Base-by-base conservation (phyloP, 2,113 vertebrate genomes). In the Myocastor coypus region DNA sequence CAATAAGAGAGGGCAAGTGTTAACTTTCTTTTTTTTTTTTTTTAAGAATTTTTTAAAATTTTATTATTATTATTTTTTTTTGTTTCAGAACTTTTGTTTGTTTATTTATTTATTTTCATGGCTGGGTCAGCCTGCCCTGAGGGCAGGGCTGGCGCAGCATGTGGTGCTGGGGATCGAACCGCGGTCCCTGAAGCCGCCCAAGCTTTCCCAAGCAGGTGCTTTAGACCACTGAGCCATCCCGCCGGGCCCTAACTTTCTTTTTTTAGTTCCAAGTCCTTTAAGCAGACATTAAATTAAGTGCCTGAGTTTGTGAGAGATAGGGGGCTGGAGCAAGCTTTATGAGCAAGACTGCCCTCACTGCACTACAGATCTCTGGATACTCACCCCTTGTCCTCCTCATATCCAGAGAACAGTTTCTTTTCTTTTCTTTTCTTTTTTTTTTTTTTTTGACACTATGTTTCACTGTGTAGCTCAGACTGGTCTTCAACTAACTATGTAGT, bases 1-100 rank as follows among this genome's bases (percentile, higher is more conserved):
- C 69, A 96, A 96, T 90, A 97, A 94, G 78, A 88, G 86, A 95
- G n/a, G 68, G 64, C 81, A 61, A 94, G 89, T 96, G 89, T 66
- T 96, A 82, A 87, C 94, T 97, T 97, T 81, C 73, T 87, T 86
- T 96, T 96, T 96, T 92, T 86, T 96, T 96, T 96, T 92, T n/a
- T n/a, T n/a, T n/a, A n/a, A n/a, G n/a, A n/a, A n/a, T n/a, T n/a
- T n/a, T n/a, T n/a, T n/a, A n/a, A n/a, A n/a, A n/a, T n/a, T n/a
- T n/a, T n/a, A n/a, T n/a, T n/a, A n/a, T n/a, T n/a, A n/a, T n/a
- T n/a, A n/a, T n/a, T n/a, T n/a, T n/a, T n/a, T n/a, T n/a, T n/a
- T n/a, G n/a, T n/a, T n/a, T n/a, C n/a, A n/a, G n/a, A n/a, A n/a
- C n/a, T n/a, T n/a, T n/a, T n/a, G n/a, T n/a, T n/a, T n/a, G n/a